Conservation (phyloP, 2,797 vertebrate species). For the Ambastaia sidthimunki region DNA sequence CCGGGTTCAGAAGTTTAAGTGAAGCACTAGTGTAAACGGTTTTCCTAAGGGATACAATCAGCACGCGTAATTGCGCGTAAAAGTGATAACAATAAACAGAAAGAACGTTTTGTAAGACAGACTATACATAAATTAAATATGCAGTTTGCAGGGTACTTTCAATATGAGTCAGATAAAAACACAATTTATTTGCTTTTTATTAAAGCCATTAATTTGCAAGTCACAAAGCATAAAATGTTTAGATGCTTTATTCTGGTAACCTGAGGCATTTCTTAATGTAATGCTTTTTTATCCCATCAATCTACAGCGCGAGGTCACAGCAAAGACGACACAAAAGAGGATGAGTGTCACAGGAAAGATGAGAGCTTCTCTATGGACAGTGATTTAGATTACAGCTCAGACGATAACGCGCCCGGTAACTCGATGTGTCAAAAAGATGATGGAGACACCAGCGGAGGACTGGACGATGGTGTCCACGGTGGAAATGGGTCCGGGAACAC, state of each 20-base stretch:
- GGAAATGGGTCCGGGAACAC: constrained; percentile 70
- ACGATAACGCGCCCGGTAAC: constrained; percentile 87
- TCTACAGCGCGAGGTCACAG: constrained; percentile 74
- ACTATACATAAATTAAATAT: neutral
- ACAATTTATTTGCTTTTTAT: neutral
- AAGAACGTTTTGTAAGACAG: neutral
- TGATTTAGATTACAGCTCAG: constrained; percentile 96
- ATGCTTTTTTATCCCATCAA: constrained; percentile 22
- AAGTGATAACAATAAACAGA: constrained; percentile 43
- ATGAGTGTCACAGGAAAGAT: constrained; percentile 87
- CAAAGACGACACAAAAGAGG: constrained; percentile 89
- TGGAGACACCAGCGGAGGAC: constrained; percentile 66
- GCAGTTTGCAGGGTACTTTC: too few species aligned
- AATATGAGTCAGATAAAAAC: neutral
- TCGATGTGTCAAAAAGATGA: constrained; percentile 87
- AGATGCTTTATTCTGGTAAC: neutral
- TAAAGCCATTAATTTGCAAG: neutral
- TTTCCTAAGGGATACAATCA: constrained; percentile 30
- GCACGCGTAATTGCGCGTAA: constrained; percentile 69
- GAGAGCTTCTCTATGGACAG: constrained; percentile 96
- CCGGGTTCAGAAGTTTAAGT: neutral
- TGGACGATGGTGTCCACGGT: constrained; percentile 78
- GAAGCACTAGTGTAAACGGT: neutral
- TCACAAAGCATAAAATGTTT: neutral
- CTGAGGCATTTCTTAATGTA: neutral